Conservation (phyloP, 2,797 vertebrate species). For the Siniperca scherzeri region DNA sequence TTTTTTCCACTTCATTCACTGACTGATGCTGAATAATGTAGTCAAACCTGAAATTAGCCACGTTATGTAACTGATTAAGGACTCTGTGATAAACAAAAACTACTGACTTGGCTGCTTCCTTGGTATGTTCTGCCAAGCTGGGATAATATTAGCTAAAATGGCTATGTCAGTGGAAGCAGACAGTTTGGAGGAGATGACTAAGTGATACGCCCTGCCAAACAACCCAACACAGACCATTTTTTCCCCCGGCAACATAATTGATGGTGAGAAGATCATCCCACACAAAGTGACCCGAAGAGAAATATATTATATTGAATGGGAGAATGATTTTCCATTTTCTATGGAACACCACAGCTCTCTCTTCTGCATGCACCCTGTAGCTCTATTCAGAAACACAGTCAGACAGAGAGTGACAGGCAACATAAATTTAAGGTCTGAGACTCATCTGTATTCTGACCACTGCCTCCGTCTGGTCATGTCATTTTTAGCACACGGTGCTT, state of each 20-base stretch:
- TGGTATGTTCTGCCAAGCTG: slow-evolving; percentile 47
- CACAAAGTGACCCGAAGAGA: slow-evolving; percentile 60
- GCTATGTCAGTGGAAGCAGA: slow-evolving; percentile 41
- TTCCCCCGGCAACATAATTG: slow-evolving; percentile 27
- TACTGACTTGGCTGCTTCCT: slow-evolving; percentile 38
- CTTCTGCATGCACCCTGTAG: slow-evolving; percentile 40
- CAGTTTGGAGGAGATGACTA: slow-evolving; percentile 56
- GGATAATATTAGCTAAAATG: slow-evolving; percentile 44
- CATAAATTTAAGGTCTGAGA: slow-evolving; percentile 42
- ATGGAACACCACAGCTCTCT: slow-evolving; percentile 31
- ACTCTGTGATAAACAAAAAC: slow-evolving; percentile 47
- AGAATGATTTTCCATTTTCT: slow-evolving; percentile 61
- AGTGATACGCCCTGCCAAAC: slow-evolving; percentile 42
- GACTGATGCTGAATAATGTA: slow-evolving; percentile 25
- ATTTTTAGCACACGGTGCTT: slow-evolving; percentile 49
- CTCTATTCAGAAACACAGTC: slow-evolving; percentile 61
- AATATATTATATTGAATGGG: slow-evolving; percentile 44
- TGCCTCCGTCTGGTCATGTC: slow-evolving; percentile 37
- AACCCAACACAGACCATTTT: slow-evolving; percentile 24
- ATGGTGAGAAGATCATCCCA: slow-evolving; percentile 40
- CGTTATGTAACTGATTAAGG: slow-evolving; percentile 46
- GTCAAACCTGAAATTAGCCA: slow-evolving; percentile 47
- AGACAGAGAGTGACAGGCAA: slow-evolving; percentile 42
- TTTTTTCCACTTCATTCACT: slow-evolving; percentile 48
- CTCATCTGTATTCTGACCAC: slow-evolving; percentile 74